These are phyloP conservation scores for Paraescarpia echinospica DNA, from an alignment of 1,140 invertebrate genomes.

Conservation along the genomic window DNA sequence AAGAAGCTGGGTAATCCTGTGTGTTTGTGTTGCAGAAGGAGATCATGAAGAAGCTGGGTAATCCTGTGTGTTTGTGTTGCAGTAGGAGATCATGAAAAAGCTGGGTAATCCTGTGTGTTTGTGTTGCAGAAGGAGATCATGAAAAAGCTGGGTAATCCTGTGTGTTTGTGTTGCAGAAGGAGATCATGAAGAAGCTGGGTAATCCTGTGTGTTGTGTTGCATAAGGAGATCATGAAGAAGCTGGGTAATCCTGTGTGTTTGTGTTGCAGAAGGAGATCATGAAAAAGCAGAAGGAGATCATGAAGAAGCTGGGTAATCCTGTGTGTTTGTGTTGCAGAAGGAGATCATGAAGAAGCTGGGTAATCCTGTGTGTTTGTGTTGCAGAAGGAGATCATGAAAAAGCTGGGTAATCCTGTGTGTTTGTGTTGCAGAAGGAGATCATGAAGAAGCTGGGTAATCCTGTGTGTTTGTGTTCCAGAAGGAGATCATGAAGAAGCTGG, in stretches of 20 bases:
- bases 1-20: too few relatives aligned
- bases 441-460: too few relatives aligned
- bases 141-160: too few relatives aligned
- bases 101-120: slow-evolving; percentile 86
- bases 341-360: too few relatives aligned
- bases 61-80: slow-evolving; percentile 22
- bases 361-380: slow-evolving; percentile 13
- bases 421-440: too few relatives aligned
- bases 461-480: slow-evolving; percentile 11
- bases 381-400: slow-evolving; percentile 80
- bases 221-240: slow-evolving; percentile 84
- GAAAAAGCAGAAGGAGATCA: too few relatives aligned
- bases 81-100: slow-evolving; percentile 84
- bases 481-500: too few relatives aligned
- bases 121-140: too few relatives aligned
- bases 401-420: slow-evolving; percentile 86
- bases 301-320: too few relatives aligned
- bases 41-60: too few relatives aligned
- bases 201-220: slow-evolving; percentile 20
- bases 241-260: slow-evolving; percentile 79
- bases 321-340: slow-evolving; percentile 15
- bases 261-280: too few relatives aligned
- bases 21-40: slow-evolving; percentile 17
- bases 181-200: too few relatives aligned
- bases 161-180: slow-evolving; percentile 16